Evolutionary conservation across 2,888 invertebrate species (phyloP).

Genomic region (Patella pellucida): DNA sequence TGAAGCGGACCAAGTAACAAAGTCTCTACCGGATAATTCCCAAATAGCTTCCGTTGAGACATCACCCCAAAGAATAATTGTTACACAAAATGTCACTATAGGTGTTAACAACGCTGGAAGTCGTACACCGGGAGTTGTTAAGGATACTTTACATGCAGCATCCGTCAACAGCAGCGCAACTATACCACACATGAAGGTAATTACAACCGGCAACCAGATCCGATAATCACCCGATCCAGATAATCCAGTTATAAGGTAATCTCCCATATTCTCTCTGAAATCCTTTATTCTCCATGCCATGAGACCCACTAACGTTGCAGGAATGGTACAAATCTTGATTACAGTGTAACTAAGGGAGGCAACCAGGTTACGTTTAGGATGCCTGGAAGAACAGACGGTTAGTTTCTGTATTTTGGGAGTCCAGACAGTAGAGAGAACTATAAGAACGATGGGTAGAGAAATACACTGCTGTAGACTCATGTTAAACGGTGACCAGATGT

Average conservation of each 20-base stretch:
- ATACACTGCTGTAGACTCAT: conserved; percentile 39
- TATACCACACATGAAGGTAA: conserved; percentile 35
- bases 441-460: conserved; percentile 37
- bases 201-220: conserved; percentile 39
- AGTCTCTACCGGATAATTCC: conserved; percentile 35
- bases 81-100: conserved; percentile 28
- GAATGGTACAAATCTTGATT: conserved; percentile 34
- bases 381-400: conserved; percentile 32
- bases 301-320: conserved; percentile 34
- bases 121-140: conserved; percentile 38
- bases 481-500: conserved; percentile 35
- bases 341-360: conserved; percentile 41
- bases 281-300: conserved; percentile 39
- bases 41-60: conserved; percentile 34
- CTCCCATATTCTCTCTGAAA: conserved; percentile 36
- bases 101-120: conserved; percentile 42
- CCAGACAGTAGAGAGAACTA: conserved; percentile 42
- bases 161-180: conserved; percentile 33
- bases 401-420: conserved; percentile 39
- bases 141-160: conserved; percentile 39
- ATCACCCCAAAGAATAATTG: conserved; percentile 39
- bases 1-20: conserved; percentile 40
- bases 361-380: conserved; percentile 35
- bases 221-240: conserved; percentile 30
- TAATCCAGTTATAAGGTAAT: conserved; percentile 33